Evolutionary conservation across 2,888 invertebrate genomes (phyloP), one percentile per base, ranked within the genome.

Genomic region (Electrophaes corylata): DNA sequence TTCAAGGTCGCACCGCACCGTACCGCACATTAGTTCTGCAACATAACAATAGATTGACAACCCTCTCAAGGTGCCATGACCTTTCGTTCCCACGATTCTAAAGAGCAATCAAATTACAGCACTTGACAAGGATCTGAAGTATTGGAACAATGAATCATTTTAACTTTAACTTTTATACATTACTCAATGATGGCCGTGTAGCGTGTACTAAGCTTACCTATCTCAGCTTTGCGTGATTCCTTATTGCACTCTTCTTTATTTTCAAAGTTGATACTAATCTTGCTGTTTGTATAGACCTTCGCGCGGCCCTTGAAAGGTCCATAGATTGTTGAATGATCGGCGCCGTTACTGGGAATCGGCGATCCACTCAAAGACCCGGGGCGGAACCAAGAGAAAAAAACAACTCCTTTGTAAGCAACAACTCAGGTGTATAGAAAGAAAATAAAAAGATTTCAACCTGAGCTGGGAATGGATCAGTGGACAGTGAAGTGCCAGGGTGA

Each of bases 361-460:
- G 71, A 78, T 76, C 64, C 70, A 66, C 77, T 84, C 86, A 88
- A 88, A 91, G 83, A 82, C 79, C n/a, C 79, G 73, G 73, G 81
- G 80, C 79, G 80, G 80, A 82, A 80, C 69, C 67, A 76, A 82
- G 72, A 81, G 10, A 4, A 88, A 70, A 91, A 90, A 88, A 78
- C 79, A 81, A 88, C 83, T 81, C 88, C 84, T 89, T 91, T 91
- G 90, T 90, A 88, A 85, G 85, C 79, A 87, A 87, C 88, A 89
- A 86, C 88, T 90, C 85, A 86, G 88, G 86, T 88, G 86, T 50
- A 88, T 83, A 80, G 77, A 87, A 87, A 84, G 78, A 84, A 87
- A 85, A 83, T 79, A 84, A 87, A 86, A 67, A 65, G 73, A 77
- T 64, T 73, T 69, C 66, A 80, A 81, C 78, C 78, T 78, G 73